Percentiles rank a stretch among this genome's conserved stretches.
These are phyloP conservation scores for Euura lappo DNA, from an alignment of 1,140 invertebrate genomes.

Conservation along the genomic window DNA sequence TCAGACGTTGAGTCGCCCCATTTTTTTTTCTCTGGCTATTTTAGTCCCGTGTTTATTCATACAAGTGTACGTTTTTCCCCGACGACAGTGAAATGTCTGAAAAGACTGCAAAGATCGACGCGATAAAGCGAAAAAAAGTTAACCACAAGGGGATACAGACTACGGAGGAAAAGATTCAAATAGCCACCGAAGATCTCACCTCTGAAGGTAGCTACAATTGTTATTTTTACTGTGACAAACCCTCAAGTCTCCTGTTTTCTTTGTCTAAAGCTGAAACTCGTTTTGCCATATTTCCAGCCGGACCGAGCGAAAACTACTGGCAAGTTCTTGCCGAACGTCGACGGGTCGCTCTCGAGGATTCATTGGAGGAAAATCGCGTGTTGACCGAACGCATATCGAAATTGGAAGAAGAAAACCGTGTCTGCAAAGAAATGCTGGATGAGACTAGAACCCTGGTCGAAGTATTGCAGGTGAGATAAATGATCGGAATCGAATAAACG, in stretches of 20 bases:
- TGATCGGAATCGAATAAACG: neutral
- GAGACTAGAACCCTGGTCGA: conserved; percentile 71
- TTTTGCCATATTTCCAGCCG: conserved; percentile 36
- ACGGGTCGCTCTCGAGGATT: conserved; percentile 67
- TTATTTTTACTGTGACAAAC: neutral
- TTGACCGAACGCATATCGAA: conserved; percentile 60
- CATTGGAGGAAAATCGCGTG: conserved; percentile 69
- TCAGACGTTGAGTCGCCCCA: too few species aligned
- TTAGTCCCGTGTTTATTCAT: too few species aligned
- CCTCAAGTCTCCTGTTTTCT: conserved; percentile 11
- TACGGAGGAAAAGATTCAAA: conserved; percentile 55
- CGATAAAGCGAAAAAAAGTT: conserved; percentile 40
- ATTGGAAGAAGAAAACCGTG: conserved; percentile 68
- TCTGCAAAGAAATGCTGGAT: conserved; percentile 71
- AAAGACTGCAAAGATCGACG: conserved; percentile 29
- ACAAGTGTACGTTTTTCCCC: too few species aligned
- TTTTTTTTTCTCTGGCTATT: too few species aligned
- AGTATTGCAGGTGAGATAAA: conserved; percentile 68
- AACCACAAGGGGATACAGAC: conserved; percentile 65
- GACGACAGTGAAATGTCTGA: conserved; percentile 35
- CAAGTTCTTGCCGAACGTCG: conserved; percentile 70
- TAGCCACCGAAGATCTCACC: conserved; percentile 67
- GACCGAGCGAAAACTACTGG: conserved; percentile 74
- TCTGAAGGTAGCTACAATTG: conserved; percentile 54
- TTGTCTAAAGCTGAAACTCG: neutral